A percentile compares a stretch with the other conserved stretches of the same genome.
Conservation (phyloP, 1,140 invertebrate species). For the Lamellibrachia luymesi region DNA sequence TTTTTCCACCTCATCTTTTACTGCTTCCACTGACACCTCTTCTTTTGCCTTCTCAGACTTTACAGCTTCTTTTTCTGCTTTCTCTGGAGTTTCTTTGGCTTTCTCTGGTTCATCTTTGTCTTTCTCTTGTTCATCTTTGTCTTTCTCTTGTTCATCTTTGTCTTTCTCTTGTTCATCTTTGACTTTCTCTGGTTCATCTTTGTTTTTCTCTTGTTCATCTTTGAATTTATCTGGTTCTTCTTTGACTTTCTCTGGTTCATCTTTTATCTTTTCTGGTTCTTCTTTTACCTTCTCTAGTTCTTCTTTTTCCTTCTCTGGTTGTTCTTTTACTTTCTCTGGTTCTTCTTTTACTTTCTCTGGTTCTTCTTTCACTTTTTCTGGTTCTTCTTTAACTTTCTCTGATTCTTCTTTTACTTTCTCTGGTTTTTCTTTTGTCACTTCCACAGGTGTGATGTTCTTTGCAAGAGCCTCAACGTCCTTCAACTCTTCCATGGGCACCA, state of each 20-base stretch:
- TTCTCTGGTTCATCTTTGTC: background rate
- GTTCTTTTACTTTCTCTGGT: background rate
- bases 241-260: constrained; percentile 7
- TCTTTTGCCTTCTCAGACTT: constrained; percentile 14
- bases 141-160: background rate
- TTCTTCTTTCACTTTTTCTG: background rate
- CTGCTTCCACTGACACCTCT: constrained; percentile 12
- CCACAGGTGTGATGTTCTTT: background rate
- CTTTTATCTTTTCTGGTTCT: background rate
- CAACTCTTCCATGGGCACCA: constrained; percentile 14
- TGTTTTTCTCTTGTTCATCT: background rate
- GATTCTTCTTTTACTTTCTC: constrained; percentile 2
- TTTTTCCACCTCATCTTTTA: constrained; percentile 14
- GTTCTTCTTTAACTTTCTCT: background rate
- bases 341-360: background rate
- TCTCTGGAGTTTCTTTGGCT: background rate
- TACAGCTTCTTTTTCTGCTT: background rate
- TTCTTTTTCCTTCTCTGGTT: background rate
- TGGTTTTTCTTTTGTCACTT: constrained; percentile 15
- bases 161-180: background rate
- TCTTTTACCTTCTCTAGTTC: background rate
- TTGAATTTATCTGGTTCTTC: background rate
- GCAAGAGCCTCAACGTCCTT: background rate
- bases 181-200: background rate
- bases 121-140: background rate